Conservation (phyloP, 2,888 invertebrate species). For the Endotricha flammealis region DNA sequence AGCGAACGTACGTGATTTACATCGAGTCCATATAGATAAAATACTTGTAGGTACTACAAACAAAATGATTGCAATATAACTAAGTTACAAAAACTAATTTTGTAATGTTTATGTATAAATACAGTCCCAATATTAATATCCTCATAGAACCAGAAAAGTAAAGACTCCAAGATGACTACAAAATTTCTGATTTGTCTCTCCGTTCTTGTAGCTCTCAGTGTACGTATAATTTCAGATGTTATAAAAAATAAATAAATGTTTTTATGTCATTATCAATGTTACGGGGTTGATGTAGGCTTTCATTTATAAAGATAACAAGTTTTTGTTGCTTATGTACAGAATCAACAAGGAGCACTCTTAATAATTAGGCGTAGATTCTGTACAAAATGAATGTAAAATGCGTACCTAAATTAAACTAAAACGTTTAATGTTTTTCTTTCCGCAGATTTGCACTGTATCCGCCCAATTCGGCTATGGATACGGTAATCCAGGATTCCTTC, state of each 20-base stretch:
- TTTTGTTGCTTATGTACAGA: no score
- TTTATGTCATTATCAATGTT: no score
- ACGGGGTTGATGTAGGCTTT: no score
- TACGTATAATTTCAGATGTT: conserved; percentile 7
- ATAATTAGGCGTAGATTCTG: no score
- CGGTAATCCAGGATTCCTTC: conserved; percentile 10
- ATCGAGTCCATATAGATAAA: conserved; percentile 5
- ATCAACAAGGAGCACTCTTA: no score
- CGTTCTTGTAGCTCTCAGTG: conserved; percentile 14
- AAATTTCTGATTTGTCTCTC: conserved; percentile 13
- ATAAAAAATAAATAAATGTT: neutral
- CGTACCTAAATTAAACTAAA: no score
- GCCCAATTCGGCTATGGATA: conserved; percentile 23
- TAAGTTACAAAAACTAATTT: neutral
- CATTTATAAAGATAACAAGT: no score
- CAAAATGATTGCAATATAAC: neutral
- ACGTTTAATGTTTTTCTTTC: conserved; percentile 9
- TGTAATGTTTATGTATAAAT: conserved; percentile 2
- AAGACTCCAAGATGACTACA: conserved; percentile 13
- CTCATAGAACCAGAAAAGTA: neutral
- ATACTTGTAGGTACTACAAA: neutral
- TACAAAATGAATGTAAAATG: no score
- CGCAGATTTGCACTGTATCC: conserved; percentile 31
- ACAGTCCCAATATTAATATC: neutral
- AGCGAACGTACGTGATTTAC: conserved; percentile 1